These are phyloP conservation scores for Colinus virginianus DNA, from an alignment of 2,113 vertebrate species.

Conservation along the genomic window DNA sequence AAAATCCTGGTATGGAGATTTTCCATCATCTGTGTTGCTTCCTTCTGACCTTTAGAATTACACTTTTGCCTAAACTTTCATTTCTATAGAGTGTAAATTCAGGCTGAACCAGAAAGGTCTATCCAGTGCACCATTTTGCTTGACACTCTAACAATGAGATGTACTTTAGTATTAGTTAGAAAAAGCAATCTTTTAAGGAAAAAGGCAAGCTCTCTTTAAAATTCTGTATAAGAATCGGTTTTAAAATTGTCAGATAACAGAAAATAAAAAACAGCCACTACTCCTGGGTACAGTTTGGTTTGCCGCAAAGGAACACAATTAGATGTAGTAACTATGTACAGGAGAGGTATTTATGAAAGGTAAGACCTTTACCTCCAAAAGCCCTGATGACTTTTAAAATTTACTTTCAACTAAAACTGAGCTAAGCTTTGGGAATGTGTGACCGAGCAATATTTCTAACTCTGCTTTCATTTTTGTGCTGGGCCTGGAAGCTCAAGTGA, in stretches of 20 bases:
- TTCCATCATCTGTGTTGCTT: not conserved
- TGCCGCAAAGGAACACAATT: not conserved
- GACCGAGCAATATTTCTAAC: slow-evolving; percentile 22
- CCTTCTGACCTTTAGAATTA: not conserved
- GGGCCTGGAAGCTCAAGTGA: slow-evolving; percentile 15
- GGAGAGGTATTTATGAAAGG: not conserved
- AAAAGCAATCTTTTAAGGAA: not conserved
- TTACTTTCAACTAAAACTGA: slow-evolving; percentile 35
- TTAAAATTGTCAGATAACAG: not conserved
- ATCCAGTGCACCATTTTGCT: not conserved
- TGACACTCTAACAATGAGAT: not conserved
- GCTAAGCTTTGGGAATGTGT: slow-evolving; percentile 10
- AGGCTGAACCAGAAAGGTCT: not conserved
- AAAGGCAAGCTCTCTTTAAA: not conserved
- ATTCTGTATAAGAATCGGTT: not conserved
- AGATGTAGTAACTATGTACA: not conserved
- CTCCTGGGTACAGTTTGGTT: not conserved
- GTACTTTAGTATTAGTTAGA: not conserved
- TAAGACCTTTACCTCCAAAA: not conserved
- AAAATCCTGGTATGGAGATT: not conserved
- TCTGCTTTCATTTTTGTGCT: slow-evolving; percentile 37
- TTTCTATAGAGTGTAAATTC: not conserved
- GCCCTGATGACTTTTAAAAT: not conserved
- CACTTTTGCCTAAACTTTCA: not conserved
- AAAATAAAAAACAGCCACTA: not conserved